Evolutionary conservation across 2,888 invertebrate genomes (phyloP), one percentile per base, ranked within the genome.

Genomic region (Phyllotreta cruciferae): DNA sequence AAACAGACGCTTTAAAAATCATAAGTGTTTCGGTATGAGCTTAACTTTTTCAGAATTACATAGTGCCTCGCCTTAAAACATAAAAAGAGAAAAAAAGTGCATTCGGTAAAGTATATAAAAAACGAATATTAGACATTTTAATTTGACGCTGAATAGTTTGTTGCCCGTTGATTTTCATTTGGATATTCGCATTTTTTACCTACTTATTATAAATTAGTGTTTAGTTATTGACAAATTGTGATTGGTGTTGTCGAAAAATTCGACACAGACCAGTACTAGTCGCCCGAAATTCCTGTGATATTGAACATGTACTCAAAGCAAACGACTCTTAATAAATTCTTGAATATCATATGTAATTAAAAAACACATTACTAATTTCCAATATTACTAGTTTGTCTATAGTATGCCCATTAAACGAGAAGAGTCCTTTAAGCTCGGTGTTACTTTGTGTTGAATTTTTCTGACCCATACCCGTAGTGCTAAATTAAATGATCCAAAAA

Each of bases 21-120:
- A 65, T 66, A 71, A 73, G 84, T 85, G 84, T 84, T 85, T 86
- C 85, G 85, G 85, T 84, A 86, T 85, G 86, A 86, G 86, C 86
- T 86, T 86, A 86, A 60, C 82, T 64, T 83, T 69, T 73, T 68
- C 73, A 69, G 63, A 68, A 69, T 62, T 58, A 60, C 70, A 69
- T 71, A 72, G 86, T 86, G 86, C 86, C 86, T 86, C 86, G 85
- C 83, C 84, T 81, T 82, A 36, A 52, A 55, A 13, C 14, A 82
- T 70, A 70, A 70, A 72, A 64, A 13, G 34, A 82, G 70, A 70
- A 70, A 72, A 64, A 72, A 69, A 71, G 70, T 73, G 69, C 68
- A 68, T 71, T 70, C 63, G 69, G 70, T 71, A 69, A 68, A 65
- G 60, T 49, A 49, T 47, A 54, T 45, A 50, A 53, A 56, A 14